A percentile compares a stretch with the other conserved stretches of the same genome.
Evolutionary conservation across 1,140 invertebrate species (phyloP).

Genomic region (Oreohelix idahoensis): DNA sequence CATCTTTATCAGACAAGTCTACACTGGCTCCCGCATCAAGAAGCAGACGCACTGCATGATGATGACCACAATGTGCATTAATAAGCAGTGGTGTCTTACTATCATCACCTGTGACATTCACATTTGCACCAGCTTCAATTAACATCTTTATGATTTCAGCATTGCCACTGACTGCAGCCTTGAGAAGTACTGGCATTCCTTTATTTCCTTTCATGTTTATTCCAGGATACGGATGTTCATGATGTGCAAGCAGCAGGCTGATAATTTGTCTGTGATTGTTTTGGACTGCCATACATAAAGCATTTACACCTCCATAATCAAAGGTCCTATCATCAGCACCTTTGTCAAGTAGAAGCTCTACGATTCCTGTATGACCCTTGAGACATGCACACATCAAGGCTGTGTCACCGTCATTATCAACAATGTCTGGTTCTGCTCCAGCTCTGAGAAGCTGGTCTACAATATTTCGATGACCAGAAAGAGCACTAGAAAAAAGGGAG

Average conservation of each 20-base stretch:
- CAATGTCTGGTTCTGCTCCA: constrained; percentile 32
- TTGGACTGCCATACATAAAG: constrained; percentile 6
- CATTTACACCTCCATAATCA: constrained; percentile 19
- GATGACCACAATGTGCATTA: constrained; percentile 16
- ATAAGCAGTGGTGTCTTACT: not conserved
- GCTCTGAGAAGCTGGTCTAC: constrained; percentile 37
- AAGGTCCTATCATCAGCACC: constrained; percentile 28
- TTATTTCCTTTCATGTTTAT: constrained; percentile 20
- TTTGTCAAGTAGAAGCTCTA: constrained; percentile 28
- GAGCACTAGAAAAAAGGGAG: not conserved
- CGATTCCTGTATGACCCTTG: constrained; percentile 33
- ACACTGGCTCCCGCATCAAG: constrained; percentile 34
- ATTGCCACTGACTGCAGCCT: constrained; percentile 31
- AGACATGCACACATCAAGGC: constrained; percentile 38
- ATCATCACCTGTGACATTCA: constrained; percentile 1
- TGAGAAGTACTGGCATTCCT: constrained; percentile 32
- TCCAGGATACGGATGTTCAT: not conserved
- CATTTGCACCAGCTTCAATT: constrained; percentile 28
- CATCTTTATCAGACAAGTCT: constrained; percentile 40
- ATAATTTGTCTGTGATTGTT: constrained; percentile 15
- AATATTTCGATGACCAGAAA: constrained; percentile 36
- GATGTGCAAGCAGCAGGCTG: not conserved
- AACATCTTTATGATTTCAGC: constrained; percentile 19
- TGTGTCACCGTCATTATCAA: constrained; percentile 43
- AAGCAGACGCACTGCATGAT: constrained; percentile 27